Percentiles rank a stretch among this genome's conserved stretches.
Conservation (phyloP, 2,888 invertebrate species). For the Neuroscelio doddi region DNA sequence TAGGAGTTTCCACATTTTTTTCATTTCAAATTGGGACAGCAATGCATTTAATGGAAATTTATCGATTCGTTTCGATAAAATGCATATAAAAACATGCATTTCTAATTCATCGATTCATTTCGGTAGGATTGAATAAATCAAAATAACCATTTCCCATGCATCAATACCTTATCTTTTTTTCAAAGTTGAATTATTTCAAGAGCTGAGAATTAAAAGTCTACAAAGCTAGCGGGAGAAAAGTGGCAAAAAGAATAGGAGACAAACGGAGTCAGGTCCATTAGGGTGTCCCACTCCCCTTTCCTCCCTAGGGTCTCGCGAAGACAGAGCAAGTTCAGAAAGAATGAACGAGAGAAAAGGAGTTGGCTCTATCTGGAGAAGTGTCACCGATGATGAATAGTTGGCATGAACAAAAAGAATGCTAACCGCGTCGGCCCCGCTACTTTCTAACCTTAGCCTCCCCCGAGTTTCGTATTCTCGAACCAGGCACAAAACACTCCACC, state of each 20-base stretch:
- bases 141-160: not conserved
- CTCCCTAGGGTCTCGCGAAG: constrained; percentile 61
- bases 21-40: no score
- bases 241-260: constrained; percentile 32
- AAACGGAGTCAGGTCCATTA: constrained; percentile 66
- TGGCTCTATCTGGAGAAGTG: constrained; percentile 70
- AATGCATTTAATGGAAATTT: no score
- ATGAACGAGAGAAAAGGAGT: constrained; percentile 43
- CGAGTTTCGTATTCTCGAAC: no score
- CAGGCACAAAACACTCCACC: constrained; percentile 44
- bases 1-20: constrained; percentile 29
- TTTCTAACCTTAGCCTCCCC: constrained; percentile 48
- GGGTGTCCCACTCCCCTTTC: constrained; percentile 63
- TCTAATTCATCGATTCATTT: no score
- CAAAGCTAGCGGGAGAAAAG: constrained; percentile 4
- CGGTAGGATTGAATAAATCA: no score
- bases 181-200: constrained; percentile 14
- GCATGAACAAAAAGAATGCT: constrained; percentile 72
- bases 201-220: constrained; percentile 5
- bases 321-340: constrained; percentile 30
- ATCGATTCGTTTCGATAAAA: no score
- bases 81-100: no score
- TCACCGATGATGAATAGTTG: constrained; percentile 73
- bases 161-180: constrained; percentile 13
- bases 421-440: constrained; percentile 59